A percentile compares a stretch with the other conserved stretches of the same genome.
phyloP scores from a whole-genome alignment of 1,140 invertebrate genomes.

The Ganaspis sp. region DNA sequence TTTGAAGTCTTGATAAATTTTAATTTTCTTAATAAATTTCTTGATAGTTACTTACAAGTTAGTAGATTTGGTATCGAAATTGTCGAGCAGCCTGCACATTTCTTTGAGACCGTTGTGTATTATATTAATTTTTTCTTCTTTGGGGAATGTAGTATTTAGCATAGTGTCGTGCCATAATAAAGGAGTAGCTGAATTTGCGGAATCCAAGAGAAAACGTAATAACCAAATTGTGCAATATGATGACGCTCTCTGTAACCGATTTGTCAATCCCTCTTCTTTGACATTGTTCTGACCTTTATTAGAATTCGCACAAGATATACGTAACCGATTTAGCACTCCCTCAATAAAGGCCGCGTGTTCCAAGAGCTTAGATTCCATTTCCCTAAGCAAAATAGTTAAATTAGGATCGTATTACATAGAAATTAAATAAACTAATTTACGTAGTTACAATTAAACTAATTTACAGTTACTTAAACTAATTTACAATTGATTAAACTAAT shows the following conservation, averaged over 20 bases:
- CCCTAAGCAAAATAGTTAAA: conserved; percentile 65
- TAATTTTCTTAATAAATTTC: no score
- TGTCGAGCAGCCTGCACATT: conserved; percentile 69
- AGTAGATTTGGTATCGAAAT: conserved; percentile 71
- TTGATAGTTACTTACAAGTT: conserved; percentile 69
- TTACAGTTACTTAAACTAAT: no score
- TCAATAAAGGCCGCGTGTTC: conserved; percentile 89
- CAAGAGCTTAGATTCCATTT: conserved; percentile 83
- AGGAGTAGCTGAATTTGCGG: conserved; percentile 48
- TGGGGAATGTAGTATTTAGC: conserved; percentile 61
- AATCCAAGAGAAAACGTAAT: conserved; percentile 60
- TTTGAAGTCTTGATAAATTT: no score
- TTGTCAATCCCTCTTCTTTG: conserved; percentile 54
- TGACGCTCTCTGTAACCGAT: conserved; percentile 62
- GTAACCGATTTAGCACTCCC: conserved; percentile 84
- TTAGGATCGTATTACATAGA: no score
- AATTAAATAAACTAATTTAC: no score
- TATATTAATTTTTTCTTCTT: conserved; percentile 52
- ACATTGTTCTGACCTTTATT: conserved; percentile 47
- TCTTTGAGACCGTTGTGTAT: conserved; percentile 64
- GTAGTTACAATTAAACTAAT: no score
- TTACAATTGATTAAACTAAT: no score
- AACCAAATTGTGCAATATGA: conserved; percentile 61
- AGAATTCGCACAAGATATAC: conserved; percentile 74
- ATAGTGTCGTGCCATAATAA: conserved; percentile 73